Conservation (phyloP, 2,113 vertebrate species). For the Capra hircus region DNA sequence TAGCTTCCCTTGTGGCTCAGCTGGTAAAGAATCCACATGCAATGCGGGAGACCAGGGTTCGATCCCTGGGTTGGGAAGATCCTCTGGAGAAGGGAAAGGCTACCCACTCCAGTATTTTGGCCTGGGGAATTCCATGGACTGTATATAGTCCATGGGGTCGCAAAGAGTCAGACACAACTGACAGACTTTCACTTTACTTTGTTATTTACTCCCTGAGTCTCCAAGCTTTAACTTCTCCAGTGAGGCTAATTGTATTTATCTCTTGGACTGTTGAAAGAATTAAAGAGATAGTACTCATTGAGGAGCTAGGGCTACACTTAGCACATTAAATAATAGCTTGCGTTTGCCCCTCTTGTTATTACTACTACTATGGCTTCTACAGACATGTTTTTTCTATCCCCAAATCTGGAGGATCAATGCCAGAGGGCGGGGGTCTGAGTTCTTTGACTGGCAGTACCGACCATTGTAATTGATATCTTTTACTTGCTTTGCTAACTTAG, state of each 20-base stretch:
- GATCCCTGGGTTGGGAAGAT: background rate
- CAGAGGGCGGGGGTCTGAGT: background rate
- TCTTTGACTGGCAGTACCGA: background rate
- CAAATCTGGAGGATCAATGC: background rate
- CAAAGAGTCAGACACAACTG: background rate
- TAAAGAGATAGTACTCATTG: background rate
- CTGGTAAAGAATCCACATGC: background rate
- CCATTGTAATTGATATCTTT: background rate
- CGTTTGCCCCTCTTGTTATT: background rate
- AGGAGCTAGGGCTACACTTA: background rate
- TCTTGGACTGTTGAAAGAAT: background rate
- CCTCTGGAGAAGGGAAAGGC: background rate
- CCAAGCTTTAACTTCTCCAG: background rate
- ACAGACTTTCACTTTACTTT: background rate
- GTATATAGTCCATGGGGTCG: background rate
- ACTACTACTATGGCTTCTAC: background rate
- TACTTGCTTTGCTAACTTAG: background rate
- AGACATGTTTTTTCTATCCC: background rate
- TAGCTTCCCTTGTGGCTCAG: background rate
- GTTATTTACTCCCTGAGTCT: background rate
- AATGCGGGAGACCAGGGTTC: background rate
- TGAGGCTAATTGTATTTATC: background rate
- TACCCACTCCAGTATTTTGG: background rate
- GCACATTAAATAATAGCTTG: background rate
- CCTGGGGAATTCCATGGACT: background rate